Conservation (phyloP, 2,888 invertebrate species). For the Epirrita christyi region DNA sequence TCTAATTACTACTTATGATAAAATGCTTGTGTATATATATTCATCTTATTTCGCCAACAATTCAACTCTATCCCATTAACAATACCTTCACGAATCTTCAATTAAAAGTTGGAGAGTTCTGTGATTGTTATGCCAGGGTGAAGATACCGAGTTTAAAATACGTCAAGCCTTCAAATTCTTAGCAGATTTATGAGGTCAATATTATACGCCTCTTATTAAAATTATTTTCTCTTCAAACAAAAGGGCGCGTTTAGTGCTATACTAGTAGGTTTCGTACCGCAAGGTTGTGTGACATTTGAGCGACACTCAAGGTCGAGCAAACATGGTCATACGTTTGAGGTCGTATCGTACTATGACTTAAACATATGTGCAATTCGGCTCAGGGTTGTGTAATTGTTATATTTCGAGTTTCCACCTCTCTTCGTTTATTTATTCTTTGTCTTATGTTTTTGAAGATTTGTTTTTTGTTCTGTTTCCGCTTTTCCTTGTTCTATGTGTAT, state of each 20-base stretch:
- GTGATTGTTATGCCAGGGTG: constrained; percentile 21
- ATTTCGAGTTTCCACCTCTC: constrained; percentile 33
- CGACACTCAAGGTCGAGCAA: constrained; percentile 32
- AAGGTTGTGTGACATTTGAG: constrained; percentile 28
- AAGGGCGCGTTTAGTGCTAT: constrained; percentile 32
- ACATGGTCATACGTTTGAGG: constrained; percentile 37
- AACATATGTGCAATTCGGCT: constrained; percentile 28
- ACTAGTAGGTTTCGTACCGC: constrained; percentile 16
- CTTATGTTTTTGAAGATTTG: constrained; percentile 20
- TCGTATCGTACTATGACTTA: constrained; percentile 23
- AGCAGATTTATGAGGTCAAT: constrained; percentile 38
- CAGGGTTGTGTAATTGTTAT: constrained; percentile 36
- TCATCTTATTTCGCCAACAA: constrained; percentile 12
- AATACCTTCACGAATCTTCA: constrained; percentile 30
- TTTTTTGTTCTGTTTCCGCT: constrained; percentile 26
- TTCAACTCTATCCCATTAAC: constrained; percentile 11
- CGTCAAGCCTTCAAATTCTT: constrained; percentile 33
- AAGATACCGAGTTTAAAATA: constrained; percentile 26
- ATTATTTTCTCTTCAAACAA: constrained; percentile 43
- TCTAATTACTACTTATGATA: too few species aligned
- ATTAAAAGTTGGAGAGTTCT: constrained; percentile 34
- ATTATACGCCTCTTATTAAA: constrained; percentile 34
- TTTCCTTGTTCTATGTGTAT: constrained; percentile 17
- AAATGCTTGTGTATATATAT: constrained; percentile 5
- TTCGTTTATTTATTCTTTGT: constrained; percentile 19